These are phyloP conservation scores for Silvanus unidentatus DNA, from an alignment of 2,888 invertebrate genomes.

Conservation along the genomic window DNA sequence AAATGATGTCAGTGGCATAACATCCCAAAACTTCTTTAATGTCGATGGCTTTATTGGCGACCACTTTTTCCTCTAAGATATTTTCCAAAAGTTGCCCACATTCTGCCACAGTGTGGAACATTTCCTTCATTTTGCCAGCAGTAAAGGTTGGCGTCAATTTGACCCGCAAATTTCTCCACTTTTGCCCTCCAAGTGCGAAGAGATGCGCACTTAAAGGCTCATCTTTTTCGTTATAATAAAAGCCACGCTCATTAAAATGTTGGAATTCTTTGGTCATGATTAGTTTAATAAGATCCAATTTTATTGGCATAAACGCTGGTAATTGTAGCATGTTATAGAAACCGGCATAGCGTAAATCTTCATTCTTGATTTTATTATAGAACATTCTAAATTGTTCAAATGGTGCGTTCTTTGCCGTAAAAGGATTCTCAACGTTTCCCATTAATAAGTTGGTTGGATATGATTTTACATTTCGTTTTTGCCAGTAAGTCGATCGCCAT, in stretches of 20 bases:
- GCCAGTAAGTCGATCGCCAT: not conserved
- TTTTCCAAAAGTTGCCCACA: conserved; percentile 16
- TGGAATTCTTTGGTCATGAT: conserved; percentile 39
- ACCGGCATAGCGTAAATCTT: conserved; percentile 27
- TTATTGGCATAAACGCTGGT: conserved; percentile 34
- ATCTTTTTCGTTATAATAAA: conserved; percentile 31
- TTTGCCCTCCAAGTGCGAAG: conserved; percentile 32
- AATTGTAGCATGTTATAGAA: conserved; percentile 20
- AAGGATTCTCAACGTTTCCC: not conserved
- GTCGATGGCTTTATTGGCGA: conserved; percentile 29
- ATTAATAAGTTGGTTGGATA: not conserved
- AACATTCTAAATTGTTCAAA: not conserved
- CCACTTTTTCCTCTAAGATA: conserved; percentile 14
- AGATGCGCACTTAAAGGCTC: conserved; percentile 35
- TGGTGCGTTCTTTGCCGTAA: not conserved
- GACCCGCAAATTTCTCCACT: conserved; percentile 43
- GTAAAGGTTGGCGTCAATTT: conserved; percentile 37
- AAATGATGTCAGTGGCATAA: conserved; percentile 51
- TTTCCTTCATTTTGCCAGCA: conserved; percentile 34
- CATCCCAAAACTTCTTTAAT: conserved; percentile 43
- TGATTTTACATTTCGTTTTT: not conserved
- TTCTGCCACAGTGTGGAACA: conserved; percentile 31
- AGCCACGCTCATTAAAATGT: conserved; percentile 36
- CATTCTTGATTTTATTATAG: conserved; percentile 20
- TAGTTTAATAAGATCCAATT: conserved; percentile 36